These are phyloP conservation scores for Rhabdophis nuchalis DNA, from an alignment of 2,797 vertebrate species.

Conservation along the genomic window DNA sequence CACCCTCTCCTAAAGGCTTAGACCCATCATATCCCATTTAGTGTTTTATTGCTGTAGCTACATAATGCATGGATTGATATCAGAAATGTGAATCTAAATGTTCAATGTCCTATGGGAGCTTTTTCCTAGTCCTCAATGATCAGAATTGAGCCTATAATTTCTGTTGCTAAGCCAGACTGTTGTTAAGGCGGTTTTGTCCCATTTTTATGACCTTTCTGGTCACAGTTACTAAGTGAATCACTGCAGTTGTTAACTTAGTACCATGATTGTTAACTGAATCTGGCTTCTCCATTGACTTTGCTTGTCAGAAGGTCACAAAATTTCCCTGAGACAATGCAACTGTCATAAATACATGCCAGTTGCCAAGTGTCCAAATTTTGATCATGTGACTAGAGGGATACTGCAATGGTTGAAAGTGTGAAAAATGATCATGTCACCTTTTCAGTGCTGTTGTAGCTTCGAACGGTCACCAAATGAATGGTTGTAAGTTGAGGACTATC, in stretches of 20 bases:
- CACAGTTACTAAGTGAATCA: neutral
- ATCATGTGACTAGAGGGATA: too few species aligned
- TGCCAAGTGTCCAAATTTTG: too few species aligned
- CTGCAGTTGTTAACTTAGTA: neutral
- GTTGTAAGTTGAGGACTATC: too few species aligned
- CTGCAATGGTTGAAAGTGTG: too few species aligned
- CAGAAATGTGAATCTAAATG: neutral
- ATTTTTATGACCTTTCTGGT: neutral
- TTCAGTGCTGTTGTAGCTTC: too few species aligned
- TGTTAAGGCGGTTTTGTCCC: neutral
- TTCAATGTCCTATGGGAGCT: neutral
- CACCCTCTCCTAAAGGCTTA: constrained; percentile 60
- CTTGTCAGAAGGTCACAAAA: neutral
- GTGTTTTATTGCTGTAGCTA: neutral
- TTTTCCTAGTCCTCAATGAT: neutral
- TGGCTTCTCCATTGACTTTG: neutral
- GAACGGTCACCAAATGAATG: too few species aligned
- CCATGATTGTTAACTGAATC: neutral
- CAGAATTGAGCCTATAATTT: neutral
- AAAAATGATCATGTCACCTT: too few species aligned
- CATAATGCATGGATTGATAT: neutral
- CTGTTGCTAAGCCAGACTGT: neutral
- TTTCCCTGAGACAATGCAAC: neutral
- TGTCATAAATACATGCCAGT: neutral
- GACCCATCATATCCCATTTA: neutral